These are phyloP conservation scores for Gnathonemus echidnorhynchus DNA, from an alignment of 2,113 vertebrate species.

Conservation along the genomic window DNA sequence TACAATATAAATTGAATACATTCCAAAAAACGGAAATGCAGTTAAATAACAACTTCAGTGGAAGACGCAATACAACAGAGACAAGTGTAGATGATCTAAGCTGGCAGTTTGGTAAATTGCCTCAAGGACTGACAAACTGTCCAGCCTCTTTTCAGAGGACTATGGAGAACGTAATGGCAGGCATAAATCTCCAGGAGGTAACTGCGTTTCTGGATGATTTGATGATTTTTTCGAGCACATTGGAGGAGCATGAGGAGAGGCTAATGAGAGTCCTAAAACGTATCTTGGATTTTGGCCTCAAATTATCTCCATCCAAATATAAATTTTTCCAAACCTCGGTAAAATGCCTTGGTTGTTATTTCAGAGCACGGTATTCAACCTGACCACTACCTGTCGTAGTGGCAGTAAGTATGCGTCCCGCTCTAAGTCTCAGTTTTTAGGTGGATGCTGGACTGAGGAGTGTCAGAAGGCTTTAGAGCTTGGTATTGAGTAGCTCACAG, in stretches of 20 bases:
- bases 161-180: conserved; percentile 17
- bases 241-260: conserved; percentile 2
- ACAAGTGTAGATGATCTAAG: too few relatives aligned
- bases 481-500: conserved; percentile 17
- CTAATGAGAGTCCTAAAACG: conserved; percentile 15
- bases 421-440: not conserved
- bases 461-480: conserved; percentile 15
- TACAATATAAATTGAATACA: too few relatives aligned
- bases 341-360: not conserved
- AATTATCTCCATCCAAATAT: conserved; percentile 8
- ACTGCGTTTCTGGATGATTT: not conserved
- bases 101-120: conserved; percentile 7
- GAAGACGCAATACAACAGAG: too few relatives aligned
- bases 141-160: conserved; percentile 8
- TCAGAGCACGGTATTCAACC: not conserved
- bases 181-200: conserved; percentile 11
- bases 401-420: not conserved
- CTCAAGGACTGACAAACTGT: not conserved
- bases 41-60: too few relatives aligned
- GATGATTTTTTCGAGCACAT: not conserved
- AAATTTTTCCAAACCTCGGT: conserved; percentile 18
- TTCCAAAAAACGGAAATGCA: too few relatives aligned
- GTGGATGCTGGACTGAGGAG: not conserved
- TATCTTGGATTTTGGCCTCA: not conserved
- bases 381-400: not conserved